Conservation (phyloP, 2,888 invertebrate species). For the Trichogramma dendrolimi region DNA sequence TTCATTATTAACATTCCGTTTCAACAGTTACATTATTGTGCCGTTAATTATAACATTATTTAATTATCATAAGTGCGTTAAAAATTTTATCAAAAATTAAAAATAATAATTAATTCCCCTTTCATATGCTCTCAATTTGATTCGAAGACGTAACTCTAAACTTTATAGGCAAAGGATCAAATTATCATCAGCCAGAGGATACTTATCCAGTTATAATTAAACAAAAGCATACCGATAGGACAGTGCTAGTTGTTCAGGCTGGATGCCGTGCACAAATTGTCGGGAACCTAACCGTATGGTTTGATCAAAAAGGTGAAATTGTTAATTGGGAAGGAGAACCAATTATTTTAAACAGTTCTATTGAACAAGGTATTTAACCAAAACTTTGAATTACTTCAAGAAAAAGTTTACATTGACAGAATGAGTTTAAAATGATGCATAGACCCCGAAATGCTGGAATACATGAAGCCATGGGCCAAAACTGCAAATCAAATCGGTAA, state of each 20-base stretch:
- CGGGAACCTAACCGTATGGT: constrained; percentile 69
- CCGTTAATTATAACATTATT: too few species aligned
- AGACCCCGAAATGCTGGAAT: constrained; percentile 61
- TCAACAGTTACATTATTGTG: too few species aligned
- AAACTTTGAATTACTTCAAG: too few species aligned
- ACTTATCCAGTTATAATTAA: constrained; percentile 70
- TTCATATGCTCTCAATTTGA: too few species aligned
- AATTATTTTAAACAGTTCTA: constrained; percentile 60
- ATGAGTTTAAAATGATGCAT: constrained; percentile 30
- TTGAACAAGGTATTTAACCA: constrained; percentile 67
- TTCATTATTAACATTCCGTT: too few species aligned
- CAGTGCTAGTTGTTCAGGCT: constrained; percentile 71
- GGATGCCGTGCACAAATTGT: too few species aligned
- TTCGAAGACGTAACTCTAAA: too few species aligned
- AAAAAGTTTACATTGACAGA: too few species aligned
- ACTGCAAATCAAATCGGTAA: constrained; percentile 57
- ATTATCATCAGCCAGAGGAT: constrained; percentile 56
- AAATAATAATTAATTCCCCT: too few species aligned
- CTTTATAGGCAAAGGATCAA: too few species aligned
- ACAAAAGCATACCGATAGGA: constrained; percentile 56
- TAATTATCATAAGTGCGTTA: too few species aligned
- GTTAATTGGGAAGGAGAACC: constrained; percentile 69
- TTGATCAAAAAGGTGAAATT: constrained; percentile 66
- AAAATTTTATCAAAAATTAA: too few species aligned
- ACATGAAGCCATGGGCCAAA: constrained; percentile 60